Evolutionary conservation across 2,888 invertebrate genomes (phyloP).

Genomic region (Apodemia zela): DNA sequence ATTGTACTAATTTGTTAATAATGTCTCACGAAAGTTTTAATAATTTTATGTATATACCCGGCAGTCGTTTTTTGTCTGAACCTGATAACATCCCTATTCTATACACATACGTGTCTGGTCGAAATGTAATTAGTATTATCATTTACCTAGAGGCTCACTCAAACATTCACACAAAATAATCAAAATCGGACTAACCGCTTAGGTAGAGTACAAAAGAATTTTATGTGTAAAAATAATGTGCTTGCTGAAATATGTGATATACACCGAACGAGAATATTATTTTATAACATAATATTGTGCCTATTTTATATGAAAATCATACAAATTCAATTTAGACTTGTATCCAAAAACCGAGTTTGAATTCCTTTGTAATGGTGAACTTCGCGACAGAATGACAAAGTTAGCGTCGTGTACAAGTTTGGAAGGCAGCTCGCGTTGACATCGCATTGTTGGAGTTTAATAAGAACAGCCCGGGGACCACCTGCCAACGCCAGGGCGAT

Average conservation of each 20-base stretch:
- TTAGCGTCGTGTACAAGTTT: constrained; percentile 2
- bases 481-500: constrained; percentile 27
- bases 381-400: constrained; percentile 10
- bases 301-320: constrained; percentile 4
- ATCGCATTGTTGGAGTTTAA: constrained; percentile 32
- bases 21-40: no score
- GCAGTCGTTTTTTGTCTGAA: no score
- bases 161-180: no score
- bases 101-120: no score
- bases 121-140: no score
- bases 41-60: no score
- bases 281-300: neutral
- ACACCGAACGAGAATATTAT: neutral
- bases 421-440: constrained; percentile 2
- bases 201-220: no score
- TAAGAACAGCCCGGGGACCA: constrained; percentile 30
- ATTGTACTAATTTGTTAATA: no score
- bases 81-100: no score
- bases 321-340: constrained; percentile 11
- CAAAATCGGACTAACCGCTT: no score
- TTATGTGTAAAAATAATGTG: fast-evolving
- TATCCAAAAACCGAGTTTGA: constrained; percentile 2
- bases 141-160: no score
- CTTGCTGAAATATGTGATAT: neutral
- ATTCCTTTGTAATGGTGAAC: constrained; percentile 10